Evolutionary conservation across 2,888 invertebrate genomes (phyloP).

Genomic region (Scrobipalpa atriplicella): DNA sequence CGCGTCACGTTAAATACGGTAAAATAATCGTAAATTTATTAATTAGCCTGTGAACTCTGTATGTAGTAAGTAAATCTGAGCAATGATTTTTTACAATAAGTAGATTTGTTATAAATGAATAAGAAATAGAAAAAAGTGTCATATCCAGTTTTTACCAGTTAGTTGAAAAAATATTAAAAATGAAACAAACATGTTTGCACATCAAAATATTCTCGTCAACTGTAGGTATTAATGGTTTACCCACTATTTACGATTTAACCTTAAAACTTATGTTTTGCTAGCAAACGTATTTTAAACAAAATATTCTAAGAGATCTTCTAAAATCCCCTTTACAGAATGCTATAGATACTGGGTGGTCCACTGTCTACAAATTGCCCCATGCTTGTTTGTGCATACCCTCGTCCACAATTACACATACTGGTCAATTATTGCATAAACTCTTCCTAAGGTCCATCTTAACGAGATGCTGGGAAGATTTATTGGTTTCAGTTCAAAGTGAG

Average conservation of each 20-base stretch:
- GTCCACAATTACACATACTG: slow-evolving; percentile 62
- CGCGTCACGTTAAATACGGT: no score
- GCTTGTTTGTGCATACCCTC: slow-evolving; percentile 56
- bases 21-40: no score
- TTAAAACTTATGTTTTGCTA: neutral
- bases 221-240: no score
- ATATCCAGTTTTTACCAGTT: no score
- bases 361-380: slow-evolving; percentile 59
- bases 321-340: slow-evolving; percentile 38
- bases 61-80: no score
- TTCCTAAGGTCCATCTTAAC: slow-evolving; percentile 47
- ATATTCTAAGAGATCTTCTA: neutral
- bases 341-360: slow-evolving; percentile 61
- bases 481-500: neutral
- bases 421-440: slow-evolving; percentile 64
- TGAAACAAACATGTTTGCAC: no score
- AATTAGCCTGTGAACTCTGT: no score
- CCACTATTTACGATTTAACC: neutral
- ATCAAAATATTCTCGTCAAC: no score
- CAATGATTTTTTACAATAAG: no score
- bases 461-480: neutral
- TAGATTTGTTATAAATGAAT: no score
- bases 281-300: neutral
- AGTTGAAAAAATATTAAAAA: no score
- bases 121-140: no score